A percentile compares a stretch with the other conserved stretches of the same genome.
Conservation (phyloP, 2,797 vertebrate genomes). For the Neosilurus hyrtlii region DNA sequence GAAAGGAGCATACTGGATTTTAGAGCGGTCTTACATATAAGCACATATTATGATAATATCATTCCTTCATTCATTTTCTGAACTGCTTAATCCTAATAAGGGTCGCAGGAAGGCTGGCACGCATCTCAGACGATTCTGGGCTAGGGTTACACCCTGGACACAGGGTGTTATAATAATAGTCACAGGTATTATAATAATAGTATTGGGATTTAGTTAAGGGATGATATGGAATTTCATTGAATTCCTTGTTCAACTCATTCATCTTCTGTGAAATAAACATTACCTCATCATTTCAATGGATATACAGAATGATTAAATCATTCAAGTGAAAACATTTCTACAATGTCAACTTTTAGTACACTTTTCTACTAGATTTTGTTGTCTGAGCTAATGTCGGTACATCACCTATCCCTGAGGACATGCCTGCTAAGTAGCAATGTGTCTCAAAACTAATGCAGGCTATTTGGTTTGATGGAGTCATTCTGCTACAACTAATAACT, state of each 20-base stretch:
- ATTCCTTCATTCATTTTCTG: too few relatives aligned
- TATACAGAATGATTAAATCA: neutral
- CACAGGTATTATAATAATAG: neutral
- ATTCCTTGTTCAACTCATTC: neutral
- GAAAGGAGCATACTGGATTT: too few relatives aligned
- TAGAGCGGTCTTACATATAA: too few relatives aligned
- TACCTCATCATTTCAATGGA: neutral
- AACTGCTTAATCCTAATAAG: too few relatives aligned
- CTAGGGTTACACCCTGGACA: too few relatives aligned
- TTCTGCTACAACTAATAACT: conserved; percentile 1
- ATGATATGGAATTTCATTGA: neutral
- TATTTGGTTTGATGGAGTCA: neutral
- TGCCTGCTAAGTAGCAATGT: neutral
- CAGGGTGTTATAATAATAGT: neutral
- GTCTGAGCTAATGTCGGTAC: neutral
- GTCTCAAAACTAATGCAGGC: neutral
- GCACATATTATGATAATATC: too few relatives aligned
- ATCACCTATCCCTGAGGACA: neutral
- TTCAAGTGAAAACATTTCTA: neutral
- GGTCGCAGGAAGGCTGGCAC: too few relatives aligned
- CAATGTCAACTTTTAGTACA: neutral
- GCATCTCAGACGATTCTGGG: too few relatives aligned
- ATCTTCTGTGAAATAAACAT: neutral
- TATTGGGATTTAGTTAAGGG: neutral
- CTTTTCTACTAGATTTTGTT: neutral